These are phyloP conservation scores for Datnioides undecimradiatus DNA, from an alignment of 2,113 vertebrate genomes.

Conservation along the genomic window DNA sequence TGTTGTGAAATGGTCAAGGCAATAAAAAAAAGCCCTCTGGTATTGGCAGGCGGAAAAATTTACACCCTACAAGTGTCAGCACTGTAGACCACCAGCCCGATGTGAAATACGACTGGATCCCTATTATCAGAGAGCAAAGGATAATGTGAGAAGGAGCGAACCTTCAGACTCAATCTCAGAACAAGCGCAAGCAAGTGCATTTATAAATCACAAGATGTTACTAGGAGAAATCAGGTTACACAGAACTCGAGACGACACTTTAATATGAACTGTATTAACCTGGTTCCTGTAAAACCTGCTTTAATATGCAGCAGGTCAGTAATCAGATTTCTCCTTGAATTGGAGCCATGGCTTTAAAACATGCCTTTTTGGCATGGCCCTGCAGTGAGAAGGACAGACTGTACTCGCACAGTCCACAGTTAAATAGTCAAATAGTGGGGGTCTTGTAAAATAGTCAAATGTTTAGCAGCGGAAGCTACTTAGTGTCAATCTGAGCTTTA, in stretches of 20 bases:
- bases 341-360: neutral
- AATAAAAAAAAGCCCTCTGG: neutral
- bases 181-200: too few species aligned
- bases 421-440: neutral
- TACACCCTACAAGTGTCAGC: neutral
- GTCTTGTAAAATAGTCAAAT: neutral
- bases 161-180: too few species aligned
- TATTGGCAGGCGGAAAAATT: neutral
- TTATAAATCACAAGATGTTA: neutral
- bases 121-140: neutral
- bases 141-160: neutral
- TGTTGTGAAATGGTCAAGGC: neutral
- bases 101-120: neutral
- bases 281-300: neutral
- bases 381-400: neutral
- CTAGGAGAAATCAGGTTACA: neutral
- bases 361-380: neutral
- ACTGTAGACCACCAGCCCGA: neutral
- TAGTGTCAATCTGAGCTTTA: neutral
- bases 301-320: neutral
- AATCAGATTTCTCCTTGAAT: neutral
- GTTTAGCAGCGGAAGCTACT: neutral
- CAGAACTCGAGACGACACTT: too few species aligned
- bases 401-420: neutral
- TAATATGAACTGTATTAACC: neutral